phyloP scores from a whole-genome alignment of 2,113 vertebrate genomes.

The Chiloscyllium plagiosum region DNA sequence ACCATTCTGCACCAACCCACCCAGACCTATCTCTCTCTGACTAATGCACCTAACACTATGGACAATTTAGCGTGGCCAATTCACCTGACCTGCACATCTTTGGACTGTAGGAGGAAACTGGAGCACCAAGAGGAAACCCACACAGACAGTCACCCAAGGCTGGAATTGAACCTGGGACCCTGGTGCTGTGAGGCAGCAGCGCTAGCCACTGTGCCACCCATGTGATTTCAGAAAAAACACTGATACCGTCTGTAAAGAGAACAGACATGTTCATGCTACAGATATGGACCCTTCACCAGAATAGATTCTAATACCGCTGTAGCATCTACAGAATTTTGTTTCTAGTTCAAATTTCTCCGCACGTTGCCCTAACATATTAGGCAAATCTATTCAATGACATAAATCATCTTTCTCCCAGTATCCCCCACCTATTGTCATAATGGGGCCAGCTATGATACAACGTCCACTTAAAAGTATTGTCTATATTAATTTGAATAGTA shows the following conservation, averaged over 20 bases:
- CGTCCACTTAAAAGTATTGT: background rate
- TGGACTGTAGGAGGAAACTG: no score
- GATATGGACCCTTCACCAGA: background rate
- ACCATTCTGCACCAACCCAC: no score
- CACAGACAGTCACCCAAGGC: no score
- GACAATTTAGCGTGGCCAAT: no score
- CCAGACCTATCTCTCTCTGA: no score
- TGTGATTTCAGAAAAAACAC: background rate
- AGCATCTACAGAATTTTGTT: background rate
- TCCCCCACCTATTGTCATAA: background rate
- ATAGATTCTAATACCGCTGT: background rate
- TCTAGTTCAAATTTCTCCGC: background rate
- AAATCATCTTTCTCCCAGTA: background rate
- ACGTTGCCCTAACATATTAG: background rate
- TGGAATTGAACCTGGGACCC: no score
- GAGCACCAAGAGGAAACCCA: no score
- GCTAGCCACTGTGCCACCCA: no score
- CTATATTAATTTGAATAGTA: background rate
- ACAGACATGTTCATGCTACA: background rate
- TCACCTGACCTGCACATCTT: no score
- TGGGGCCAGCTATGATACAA: background rate
- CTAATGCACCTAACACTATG: no score
- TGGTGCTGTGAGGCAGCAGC: no score
- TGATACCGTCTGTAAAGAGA: background rate
- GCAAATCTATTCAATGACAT: background rate